Percentiles rank a stretch among this genome's conserved stretches.
phyloP scores from a whole-genome alignment of 2,888 invertebrate species.

The Andrena bucephala region DNA sequence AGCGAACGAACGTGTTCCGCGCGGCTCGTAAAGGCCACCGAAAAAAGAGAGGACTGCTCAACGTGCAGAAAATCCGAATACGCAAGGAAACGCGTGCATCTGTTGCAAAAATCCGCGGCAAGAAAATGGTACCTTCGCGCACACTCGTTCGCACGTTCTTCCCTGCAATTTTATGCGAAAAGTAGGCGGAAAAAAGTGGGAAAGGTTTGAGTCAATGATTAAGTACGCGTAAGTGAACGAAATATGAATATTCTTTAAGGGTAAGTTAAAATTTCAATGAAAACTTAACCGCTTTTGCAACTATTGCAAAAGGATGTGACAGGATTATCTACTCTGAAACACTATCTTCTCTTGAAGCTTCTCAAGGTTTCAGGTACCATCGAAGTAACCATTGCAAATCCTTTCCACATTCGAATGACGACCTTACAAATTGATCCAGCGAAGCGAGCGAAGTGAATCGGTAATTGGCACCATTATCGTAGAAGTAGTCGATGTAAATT shows the following conservation, averaged over 20 bases:
- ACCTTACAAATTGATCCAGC: not conserved
- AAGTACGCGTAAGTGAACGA: not conserved
- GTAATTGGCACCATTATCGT: not conserved
- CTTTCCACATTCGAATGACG: no score
- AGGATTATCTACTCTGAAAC: not conserved
- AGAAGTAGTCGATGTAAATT: conserved; percentile 22
- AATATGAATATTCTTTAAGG: not conserved
- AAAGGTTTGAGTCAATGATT: not conserved
- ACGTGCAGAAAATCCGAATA: conserved; percentile 29
- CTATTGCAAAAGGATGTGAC: no score
- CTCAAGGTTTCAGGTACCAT: not conserved
- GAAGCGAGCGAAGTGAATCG: not conserved
- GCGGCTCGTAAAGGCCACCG: conserved; percentile 60
- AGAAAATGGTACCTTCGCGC: conserved; percentile 7
- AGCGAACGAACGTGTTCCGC: conserved; percentile 54
- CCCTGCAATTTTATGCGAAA: not conserved
- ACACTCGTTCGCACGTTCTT: conserved; percentile 24
- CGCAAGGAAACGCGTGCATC: conserved; percentile 23
- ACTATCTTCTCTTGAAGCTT: no score
- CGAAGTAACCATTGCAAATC: not conserved
- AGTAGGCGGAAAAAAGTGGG: not conserved
- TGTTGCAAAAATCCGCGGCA: conserved; percentile 24
- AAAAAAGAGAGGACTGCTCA: conserved; percentile 19
- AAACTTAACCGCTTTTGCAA: not conserved
- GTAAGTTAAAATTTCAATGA: not conserved